phyloP scores from a whole-genome alignment of 2,113 vertebrate genomes.

The Heloderma charlesbogerti region DNA sequence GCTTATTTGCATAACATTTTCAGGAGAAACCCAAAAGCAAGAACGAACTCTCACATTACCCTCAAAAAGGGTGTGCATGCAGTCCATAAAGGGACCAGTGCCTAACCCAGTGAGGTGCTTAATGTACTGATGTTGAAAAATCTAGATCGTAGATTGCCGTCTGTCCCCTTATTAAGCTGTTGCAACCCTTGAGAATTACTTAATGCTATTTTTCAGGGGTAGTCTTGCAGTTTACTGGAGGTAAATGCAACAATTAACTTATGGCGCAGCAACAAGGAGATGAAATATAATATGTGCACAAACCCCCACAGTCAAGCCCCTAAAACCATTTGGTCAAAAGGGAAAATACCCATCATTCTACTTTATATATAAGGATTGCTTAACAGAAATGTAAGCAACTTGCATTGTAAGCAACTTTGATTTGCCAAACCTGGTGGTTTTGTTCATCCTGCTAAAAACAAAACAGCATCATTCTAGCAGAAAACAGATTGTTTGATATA shows the following conservation, averaged over 20 bases:
- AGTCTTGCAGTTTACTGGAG: neutral
- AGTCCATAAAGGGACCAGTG: neutral
- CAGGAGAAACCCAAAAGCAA: neutral
- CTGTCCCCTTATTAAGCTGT: neutral
- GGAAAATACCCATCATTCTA: neutral
- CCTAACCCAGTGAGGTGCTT: neutral
- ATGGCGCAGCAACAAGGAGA: neutral
- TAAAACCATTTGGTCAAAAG: neutral
- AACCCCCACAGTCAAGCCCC: neutral
- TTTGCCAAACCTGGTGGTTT: conserved; percentile 21
- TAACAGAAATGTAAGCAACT: neutral
- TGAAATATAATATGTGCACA: neutral
- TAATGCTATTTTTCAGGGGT: neutral
- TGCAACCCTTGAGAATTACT: neutral
- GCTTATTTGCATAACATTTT: neutral
- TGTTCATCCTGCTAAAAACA: conserved; percentile 24
- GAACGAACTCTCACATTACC: conserved; percentile 26
- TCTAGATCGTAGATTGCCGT: neutral
- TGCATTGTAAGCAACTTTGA: neutral
- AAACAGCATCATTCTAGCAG: conserved; percentile 16
- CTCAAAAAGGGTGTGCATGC: neutral
- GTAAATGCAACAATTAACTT: neutral
- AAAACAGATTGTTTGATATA: neutral
- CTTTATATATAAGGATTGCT: neutral
- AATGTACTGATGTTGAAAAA: neutral